These are phyloP conservation scores for Xestia c-nigrum DNA, from an alignment of 2,888 invertebrate species.

Conservation along the genomic window DNA sequence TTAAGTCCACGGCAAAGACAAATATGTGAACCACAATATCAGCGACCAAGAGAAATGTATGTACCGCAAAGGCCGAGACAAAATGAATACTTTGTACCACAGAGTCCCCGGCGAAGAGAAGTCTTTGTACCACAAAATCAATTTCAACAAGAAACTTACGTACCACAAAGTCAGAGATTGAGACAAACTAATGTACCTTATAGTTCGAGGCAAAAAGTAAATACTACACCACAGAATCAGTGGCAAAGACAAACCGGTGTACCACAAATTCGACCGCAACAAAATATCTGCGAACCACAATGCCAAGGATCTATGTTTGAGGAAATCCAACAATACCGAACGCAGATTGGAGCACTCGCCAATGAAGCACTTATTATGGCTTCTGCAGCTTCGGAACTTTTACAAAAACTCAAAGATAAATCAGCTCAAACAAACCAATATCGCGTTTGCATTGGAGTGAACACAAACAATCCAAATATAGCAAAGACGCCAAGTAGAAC, in stretches of 20 bases:
- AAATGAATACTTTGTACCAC: background rate
- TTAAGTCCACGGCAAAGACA: conserved; percentile 1
- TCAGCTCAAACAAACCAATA: background rate
- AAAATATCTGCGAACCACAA: conserved; percentile 2
- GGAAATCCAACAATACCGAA: conserved; percentile 15
- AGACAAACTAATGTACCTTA: background rate
- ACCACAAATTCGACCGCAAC: background rate
- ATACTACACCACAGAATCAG: background rate
- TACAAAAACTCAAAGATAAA: conserved; percentile 5
- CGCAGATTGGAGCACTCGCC: conserved; percentile 9
- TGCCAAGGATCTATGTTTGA: conserved; percentile 18
- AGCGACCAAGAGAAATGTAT: background rate
- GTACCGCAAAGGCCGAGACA: background rate
- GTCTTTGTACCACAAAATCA: background rate
- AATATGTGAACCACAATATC: background rate
- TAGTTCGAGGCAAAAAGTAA: background rate
- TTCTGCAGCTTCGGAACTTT: conserved; percentile 5
- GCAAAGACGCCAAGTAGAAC: background rate
- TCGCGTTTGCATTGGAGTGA: background rate
- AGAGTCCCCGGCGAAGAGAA: background rate
- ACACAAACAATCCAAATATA: background rate
- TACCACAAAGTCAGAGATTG: background rate
- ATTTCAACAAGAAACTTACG: background rate
- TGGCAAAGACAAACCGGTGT: background rate
- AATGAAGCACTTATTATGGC: conserved; percentile 18